Evolutionary conservation across 2,797 vertebrate species (phyloP).

Genomic region (Clarias pachynema): DNA sequence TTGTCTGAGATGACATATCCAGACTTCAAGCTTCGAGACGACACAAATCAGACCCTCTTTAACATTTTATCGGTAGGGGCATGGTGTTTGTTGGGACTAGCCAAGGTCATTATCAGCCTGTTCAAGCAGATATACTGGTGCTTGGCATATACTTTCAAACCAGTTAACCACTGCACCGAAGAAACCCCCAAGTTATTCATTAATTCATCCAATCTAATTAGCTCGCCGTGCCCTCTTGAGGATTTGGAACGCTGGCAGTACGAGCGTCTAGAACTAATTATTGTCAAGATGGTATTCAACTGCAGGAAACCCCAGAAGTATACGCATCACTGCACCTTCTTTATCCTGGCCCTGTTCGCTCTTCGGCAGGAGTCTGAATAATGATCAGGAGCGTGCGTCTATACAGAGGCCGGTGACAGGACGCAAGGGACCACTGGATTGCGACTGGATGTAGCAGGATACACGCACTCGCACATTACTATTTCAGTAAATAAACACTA

Average conservation of each 20-base stretch:
- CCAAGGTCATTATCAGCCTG: slow-evolving; percentile 7
- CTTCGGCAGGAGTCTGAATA: neutral
- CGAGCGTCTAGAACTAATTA: slow-evolving; percentile 74
- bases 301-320: slow-evolving; percentile 54
- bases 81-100: neutral
- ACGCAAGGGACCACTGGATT: neutral
- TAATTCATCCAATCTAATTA: slow-evolving; percentile 71
- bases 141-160: slow-evolving; percentile 38
- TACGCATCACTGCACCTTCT: neutral
- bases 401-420: neutral
- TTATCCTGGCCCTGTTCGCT: slow-evolving; percentile 19
- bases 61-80: neutral
- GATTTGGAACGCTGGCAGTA: slow-evolving; percentile 64
- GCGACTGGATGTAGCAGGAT: neutral
- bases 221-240: slow-evolving; percentile 59
- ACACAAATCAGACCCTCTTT: neutral
- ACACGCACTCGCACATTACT: neutral
- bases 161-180: slow-evolving; percentile 37
- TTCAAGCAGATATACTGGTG: slow-evolving; percentile 20
- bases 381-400: slow-evolving; percentile 1
- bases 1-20: neutral
- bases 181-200: slow-evolving; percentile 54
- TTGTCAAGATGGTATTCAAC: slow-evolving; percentile 67
- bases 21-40: neutral
- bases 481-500: neutral